Conservation (phyloP, 2,113 vertebrate genomes). For the Podarcis cretensis region DNA sequence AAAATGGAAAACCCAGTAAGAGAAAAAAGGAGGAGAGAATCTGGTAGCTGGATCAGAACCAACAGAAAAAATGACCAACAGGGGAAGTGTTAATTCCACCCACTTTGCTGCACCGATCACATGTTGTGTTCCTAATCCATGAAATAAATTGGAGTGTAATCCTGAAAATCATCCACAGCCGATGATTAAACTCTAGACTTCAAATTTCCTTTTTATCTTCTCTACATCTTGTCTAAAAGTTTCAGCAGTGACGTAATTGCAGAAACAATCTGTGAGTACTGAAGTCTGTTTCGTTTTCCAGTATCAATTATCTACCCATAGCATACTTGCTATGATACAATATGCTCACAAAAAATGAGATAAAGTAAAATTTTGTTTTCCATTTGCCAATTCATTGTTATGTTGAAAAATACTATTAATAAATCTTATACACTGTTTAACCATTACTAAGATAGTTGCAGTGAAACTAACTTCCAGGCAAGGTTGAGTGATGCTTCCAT, state of each 20-base stretch:
- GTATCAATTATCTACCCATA: not conserved
- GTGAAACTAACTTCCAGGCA: not conserved
- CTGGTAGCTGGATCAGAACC: not conserved
- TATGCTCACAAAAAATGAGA: not conserved
- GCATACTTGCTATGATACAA: not conserved
- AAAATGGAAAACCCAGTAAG: not conserved
- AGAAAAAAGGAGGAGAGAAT: slow-evolving; percentile 26
- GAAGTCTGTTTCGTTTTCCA: not conserved
- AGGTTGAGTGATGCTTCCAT: not conserved
- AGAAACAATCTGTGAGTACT: not conserved
- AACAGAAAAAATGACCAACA: slow-evolving; percentile 21
- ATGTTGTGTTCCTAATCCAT: not conserved
- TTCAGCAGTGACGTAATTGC: not conserved
- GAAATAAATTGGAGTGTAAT: not conserved
- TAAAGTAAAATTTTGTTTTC: not conserved
- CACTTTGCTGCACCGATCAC: not conserved
- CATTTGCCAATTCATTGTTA: not conserved
- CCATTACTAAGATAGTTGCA: not conserved
- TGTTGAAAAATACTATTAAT: not conserved
- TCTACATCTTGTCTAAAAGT: not conserved
- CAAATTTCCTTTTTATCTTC: not conserved
- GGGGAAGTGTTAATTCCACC: slow-evolving; percentile 7
- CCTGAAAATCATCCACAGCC: not conserved
- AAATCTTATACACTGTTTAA: no score
- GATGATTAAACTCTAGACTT: not conserved